phyloP scores from a whole-genome alignment of 2,888 invertebrate species.

The Pardosa pseudoannulata region DNA sequence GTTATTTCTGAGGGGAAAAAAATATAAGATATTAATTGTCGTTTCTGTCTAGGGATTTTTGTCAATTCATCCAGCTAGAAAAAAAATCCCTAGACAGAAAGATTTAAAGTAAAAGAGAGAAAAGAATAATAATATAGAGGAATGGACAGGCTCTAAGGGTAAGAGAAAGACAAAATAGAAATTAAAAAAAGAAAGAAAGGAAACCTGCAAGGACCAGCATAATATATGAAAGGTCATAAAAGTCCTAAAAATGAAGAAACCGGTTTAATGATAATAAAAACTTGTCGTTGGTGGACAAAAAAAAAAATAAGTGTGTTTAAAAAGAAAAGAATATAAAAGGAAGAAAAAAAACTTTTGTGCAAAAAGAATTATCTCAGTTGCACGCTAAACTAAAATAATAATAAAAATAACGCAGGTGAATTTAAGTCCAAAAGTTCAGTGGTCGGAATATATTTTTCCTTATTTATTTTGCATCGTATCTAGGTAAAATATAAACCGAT shows the following conservation, averaged over 20 bases:
- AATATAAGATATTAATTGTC: too few species aligned
- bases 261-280: conserved; percentile 68
- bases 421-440: conserved; percentile 52
- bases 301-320: conserved; percentile 57
- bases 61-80: too few species aligned
- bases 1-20: too few species aligned
- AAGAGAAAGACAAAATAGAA: conserved; percentile 28
- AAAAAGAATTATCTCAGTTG: conserved; percentile 56
- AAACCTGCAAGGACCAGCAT: conserved; percentile 26
- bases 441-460: conserved; percentile 33
- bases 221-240: conserved; percentile 68
- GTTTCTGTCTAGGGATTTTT: too few species aligned
- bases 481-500: too few species aligned
- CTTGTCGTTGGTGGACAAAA: conserved; percentile 58
- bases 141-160: not conserved
- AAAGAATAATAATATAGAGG: too few species aligned
- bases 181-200: conserved; percentile 28
- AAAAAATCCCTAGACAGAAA: too few species aligned
- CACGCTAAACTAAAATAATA: conserved; percentile 62
- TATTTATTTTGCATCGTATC: too few species aligned
- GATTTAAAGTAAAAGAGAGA: too few species aligned
- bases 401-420: conserved; percentile 40
- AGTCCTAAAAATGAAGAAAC: conserved; percentile 67
- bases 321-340: conserved; percentile 41
- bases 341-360: conserved; percentile 48